Evolutionary conservation across 2,797 vertebrate genomes (phyloP).

Genomic region (Halcyon badia): DNA sequence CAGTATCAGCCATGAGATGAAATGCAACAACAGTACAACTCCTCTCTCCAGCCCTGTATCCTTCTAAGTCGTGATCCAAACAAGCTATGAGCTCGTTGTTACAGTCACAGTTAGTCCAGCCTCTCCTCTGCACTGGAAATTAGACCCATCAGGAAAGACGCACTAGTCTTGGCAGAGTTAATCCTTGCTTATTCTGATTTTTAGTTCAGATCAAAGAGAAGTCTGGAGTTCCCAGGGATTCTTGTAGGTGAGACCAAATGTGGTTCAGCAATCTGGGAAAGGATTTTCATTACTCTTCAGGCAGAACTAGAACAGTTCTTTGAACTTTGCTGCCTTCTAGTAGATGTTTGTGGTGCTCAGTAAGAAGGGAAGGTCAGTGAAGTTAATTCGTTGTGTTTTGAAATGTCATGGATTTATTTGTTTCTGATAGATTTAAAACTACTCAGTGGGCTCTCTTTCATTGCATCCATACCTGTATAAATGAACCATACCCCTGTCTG

Average conservation of each 20-base stretch:
- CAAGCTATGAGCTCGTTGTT: neutral
- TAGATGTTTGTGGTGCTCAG: neutral
- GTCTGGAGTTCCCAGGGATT: neutral
- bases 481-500: neutral
- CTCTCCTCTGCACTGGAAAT: neutral
- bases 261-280: neutral
- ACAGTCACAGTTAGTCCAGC: neutral
- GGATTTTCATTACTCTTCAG: neutral
- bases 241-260: neutral
- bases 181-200: neutral
- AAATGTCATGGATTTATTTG: neutral
- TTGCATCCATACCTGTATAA: neutral
- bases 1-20: neutral
- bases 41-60: neutral
- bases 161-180: neutral
- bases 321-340: neutral
- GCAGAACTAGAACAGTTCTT: neutral
- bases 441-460: neutral
- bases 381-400: neutral
- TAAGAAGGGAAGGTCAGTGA: neutral
- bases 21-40: fast-evolving
- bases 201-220: neutral
- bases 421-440: neutral
- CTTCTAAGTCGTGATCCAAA: neutral
- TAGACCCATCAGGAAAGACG: neutral